Conservation (phyloP, 2,888 invertebrate species). For the Orthosia cruda region DNA sequence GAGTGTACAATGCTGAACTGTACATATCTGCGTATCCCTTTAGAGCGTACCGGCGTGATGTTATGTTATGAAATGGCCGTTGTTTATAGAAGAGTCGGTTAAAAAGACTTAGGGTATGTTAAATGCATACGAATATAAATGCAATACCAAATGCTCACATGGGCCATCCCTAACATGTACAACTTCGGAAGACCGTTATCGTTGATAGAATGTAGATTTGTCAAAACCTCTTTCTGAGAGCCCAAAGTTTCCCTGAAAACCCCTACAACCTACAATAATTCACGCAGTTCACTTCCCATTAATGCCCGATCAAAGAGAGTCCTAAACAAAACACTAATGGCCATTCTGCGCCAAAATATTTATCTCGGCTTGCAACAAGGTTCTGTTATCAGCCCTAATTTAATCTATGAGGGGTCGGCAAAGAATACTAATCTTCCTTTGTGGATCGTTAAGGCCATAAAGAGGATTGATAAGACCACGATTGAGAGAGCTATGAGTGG, state of each 20-base stretch:
- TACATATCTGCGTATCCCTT: too few relatives aligned
- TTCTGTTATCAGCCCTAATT: conserved; percentile 60
- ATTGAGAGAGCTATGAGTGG: conserved; percentile 27
- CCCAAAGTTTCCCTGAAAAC: neutral
- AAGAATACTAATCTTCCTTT: conserved; percentile 68
- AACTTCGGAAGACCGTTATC: too few relatives aligned
- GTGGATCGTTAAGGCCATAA: conserved; percentile 60
- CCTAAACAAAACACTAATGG: conserved; percentile 21
- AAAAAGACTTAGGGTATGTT: too few relatives aligned
- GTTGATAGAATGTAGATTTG: too few relatives aligned
- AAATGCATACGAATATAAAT: too few relatives aligned
- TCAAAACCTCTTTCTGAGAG: too few relatives aligned
- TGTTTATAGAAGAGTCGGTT: too few relatives aligned
- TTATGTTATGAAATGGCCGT: too few relatives aligned
- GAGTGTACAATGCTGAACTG: too few relatives aligned
- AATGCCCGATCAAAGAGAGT: conserved; percentile 20
- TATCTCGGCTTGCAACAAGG: conserved; percentile 51
- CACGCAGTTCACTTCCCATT: neutral
- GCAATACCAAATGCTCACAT: too few relatives aligned
- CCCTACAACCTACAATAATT: neutral
- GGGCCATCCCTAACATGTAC: too few relatives aligned
- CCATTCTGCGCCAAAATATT: conserved; percentile 59
- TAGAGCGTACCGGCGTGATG: too few relatives aligned
- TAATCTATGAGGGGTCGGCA: conserved; percentile 58
- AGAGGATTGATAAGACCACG: conserved; percentile 58